Base-by-base conservation (phyloP, 2,113 vertebrate species). In the Genyomyrus donnyi region DNA sequence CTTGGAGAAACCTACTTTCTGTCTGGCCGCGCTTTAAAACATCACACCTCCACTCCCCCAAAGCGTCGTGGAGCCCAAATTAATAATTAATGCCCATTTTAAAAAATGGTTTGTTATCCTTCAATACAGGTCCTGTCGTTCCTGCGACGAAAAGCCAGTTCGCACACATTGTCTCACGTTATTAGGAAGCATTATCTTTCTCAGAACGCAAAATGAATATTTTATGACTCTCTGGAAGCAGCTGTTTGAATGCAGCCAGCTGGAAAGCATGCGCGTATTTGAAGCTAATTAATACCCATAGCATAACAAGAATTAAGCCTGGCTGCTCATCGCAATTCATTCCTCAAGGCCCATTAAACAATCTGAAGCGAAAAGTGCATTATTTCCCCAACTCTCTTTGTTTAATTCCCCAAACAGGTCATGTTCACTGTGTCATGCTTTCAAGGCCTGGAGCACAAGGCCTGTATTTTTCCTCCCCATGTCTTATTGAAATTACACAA, bases 181-280 rank as follows among this genome's bases (percentile, higher is more conserved):
- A 90, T 87, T 80, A 77, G 74, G 52, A 77, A 50, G 86, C 31
- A 77, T 90, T 80, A 88, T 85, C 88, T 56, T 88, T 90, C 74
- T 86, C 35, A 89, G 56, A 89, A 91, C 13, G 35, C 42, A 89
- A 80, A 77, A 91, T 84, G 50, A 90, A 90, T 90, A 90, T 90
- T 88, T 87, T 90, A 90, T 90, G 85, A 90, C 50, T 77, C 48
- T 90, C 46, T 90, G 89, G 89, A 90, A 53, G 45, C 84, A 90
- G 89, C 89, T 90, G 89, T 58, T 90, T 86, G 45, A 48, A 48
- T 35, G 2, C 85, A 66, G 58, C 46, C 85, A 90, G 70, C 83
- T 90, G 89, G 85, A 87, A 90, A 87, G 53, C 35, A 48, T 46
- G 77, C n/a, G 24, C 84, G 87, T 50, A 86, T 86, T 58, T 70